Evolutionary conservation across 2,113 vertebrate genomes (phyloP).

Genomic region (Orcinus orca): DNA sequence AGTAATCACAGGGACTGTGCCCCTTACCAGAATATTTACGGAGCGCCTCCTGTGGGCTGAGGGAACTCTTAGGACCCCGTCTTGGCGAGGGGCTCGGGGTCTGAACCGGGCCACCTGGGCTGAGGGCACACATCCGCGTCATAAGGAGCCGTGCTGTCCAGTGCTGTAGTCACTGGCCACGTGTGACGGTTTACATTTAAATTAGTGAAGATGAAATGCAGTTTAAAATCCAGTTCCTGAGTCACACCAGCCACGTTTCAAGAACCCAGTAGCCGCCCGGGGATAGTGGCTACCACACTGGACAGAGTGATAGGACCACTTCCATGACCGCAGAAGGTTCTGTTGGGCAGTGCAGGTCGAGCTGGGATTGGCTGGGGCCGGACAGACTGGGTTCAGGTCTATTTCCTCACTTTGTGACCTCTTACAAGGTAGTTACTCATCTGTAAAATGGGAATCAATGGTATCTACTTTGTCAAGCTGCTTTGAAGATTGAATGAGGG

Average conservation of each 20-base stretch:
- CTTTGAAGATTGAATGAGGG: background rate
- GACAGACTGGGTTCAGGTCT: background rate
- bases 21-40: background rate
- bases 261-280: background rate
- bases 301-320: background rate
- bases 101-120: background rate
- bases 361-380: background rate
- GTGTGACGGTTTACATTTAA: background rate
- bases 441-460: background rate
- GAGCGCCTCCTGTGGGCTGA: too few species aligned
- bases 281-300: too few species aligned
- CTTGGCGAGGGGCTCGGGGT: background rate
- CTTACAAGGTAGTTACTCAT: background rate
- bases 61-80: background rate
- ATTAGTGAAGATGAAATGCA: background rate
- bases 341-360: background rate
- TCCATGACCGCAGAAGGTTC: background rate
- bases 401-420: background rate
- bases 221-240: background rate
- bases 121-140: accelerated
- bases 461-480: background rate
- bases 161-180: accelerated
- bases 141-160: accelerated
- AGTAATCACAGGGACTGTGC: background rate
- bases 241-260: background rate